These are phyloP conservation scores for Drosophila kuntzei DNA, from an alignment of 2,888 invertebrate species.

Conservation along the genomic window DNA sequence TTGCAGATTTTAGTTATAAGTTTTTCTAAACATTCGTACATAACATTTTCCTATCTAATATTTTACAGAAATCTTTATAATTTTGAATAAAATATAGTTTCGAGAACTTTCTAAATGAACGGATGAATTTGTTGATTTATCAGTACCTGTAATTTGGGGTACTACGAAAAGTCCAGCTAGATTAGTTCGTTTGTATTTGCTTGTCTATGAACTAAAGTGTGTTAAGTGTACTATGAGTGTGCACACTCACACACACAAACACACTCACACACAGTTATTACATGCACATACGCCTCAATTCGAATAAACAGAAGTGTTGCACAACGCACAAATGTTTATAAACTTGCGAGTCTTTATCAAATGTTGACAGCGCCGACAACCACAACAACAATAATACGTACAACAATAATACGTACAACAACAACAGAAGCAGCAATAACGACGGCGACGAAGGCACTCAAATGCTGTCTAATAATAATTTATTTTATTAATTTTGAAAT, in stretches of 20 bases:
- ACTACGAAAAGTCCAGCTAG: conserved; percentile 8
- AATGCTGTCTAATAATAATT: conserved; percentile 75
- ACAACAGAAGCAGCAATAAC: neutral
- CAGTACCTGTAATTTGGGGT: neutral
- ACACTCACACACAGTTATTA: conserved; percentile 1
- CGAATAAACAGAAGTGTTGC: conserved; percentile 31
- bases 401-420: neutral
- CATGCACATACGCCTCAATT: neutral
- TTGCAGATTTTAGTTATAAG: too few species aligned
- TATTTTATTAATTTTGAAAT: conserved; percentile 81
- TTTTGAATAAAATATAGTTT: neutral
- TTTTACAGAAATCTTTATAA: neutral
- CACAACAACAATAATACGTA: neutral
- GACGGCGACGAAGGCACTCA: conserved; percentile 20
- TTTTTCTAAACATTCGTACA: too few species aligned
- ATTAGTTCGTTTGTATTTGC: conserved; percentile 2
- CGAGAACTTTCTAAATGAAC: neutral
- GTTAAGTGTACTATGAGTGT: conserved; percentile 46
- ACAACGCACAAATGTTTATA: conserved; percentile 44
- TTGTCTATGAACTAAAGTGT: conserved; percentile 30
- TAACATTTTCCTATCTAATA: too few species aligned
- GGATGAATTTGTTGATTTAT: neutral
- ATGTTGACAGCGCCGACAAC: conserved; percentile 47
- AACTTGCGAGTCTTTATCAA: conserved; percentile 62
- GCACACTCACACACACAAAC: neutral